Base-by-base conservation (phyloP, 2,797 vertebrate species). In the Numenius phaeopus region DNA sequence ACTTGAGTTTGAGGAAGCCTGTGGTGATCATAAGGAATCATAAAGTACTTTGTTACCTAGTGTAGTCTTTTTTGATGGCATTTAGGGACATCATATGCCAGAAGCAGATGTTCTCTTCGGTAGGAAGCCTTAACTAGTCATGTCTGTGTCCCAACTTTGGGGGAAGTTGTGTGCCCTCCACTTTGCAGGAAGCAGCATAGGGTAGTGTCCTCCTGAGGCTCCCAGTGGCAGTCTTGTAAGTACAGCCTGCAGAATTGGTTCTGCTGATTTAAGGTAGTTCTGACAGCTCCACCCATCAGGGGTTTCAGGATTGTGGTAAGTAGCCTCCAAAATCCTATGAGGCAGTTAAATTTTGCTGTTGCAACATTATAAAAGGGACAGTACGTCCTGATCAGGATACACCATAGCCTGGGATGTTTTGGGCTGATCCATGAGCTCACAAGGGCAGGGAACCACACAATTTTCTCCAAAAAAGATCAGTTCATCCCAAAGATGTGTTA, bases 391-490 rank as follows among this genome's bases (percentile, higher is more conserved):
- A 32, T 80, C 62, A 44, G 67, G 50, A 52, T 39, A 71, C 19
- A 9, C 32, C 1, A 0, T 30, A 83, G 47, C 67, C 67, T 0
- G 0, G 85, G 76, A 69, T 2, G 1, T 79, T 89, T 87, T 24
- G 20, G 23, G 26, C 46, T 84, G 52, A 70, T 94, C 42, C 29
- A 4, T 62, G 84, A 85, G 47, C 61, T 93, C 71, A 14, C n/a
- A 24, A 87, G 55, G 24, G 21, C 14, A 23, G 47, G 24, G 40
- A 82, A 49, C 46, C 42, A 87, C 37, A 23, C 1, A 5, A 42
- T 67, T 26, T n/a, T 61, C 77, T 87, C 8, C 19, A 44, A 30
- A 39, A 29, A 71, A 61, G 29, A 89, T 62, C 54, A 39, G 17
- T 66, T 83, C 29, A 47, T 29, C 13, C 30, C 73, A 44, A 30